A percentile compares a stretch with the other conserved stretches of the same genome.
These are phyloP conservation scores for Anadara kagoshimensis DNA, from an alignment of 1,140 invertebrate genomes.

Conservation along the genomic window DNA sequence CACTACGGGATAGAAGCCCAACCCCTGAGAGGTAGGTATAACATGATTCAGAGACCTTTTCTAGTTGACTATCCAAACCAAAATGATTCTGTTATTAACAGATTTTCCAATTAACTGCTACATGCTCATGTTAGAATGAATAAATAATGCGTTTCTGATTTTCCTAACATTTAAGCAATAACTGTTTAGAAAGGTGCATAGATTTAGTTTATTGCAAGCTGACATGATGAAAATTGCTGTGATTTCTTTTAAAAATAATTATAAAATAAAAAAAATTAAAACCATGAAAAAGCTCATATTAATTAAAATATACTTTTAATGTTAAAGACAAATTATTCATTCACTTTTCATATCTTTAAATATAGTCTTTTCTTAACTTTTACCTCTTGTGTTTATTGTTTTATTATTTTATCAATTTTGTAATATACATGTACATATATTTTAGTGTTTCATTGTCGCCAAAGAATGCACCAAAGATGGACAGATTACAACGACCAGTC, in stretches of 20 bases:
- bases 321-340: too few relatives aligned
- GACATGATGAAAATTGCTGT: background rate
- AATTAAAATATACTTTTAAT: too few relatives aligned
- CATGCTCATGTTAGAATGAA: background rate
- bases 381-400: too few relatives aligned
- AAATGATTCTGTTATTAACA: background rate
- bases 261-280: too few relatives aligned
- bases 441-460: conserved; percentile 36
- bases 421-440: conserved; percentile 2
- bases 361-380: too few relatives aligned
- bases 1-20: conserved; percentile 35
- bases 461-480: conserved; percentile 25
- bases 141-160: background rate
- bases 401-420: background rate
- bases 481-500: conserved; percentile 17
- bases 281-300: too few relatives aligned
- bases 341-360: too few relatives aligned
- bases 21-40: conserved; percentile 33
- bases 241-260: too few relatives aligned
- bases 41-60: background rate
- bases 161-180: background rate
- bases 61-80: background rate
- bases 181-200: background rate
- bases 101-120: background rate
- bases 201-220: background rate